Evolutionary conservation across 2,797 vertebrate genomes (phyloP).

Genomic region (Garrulus glandarius): DNA sequence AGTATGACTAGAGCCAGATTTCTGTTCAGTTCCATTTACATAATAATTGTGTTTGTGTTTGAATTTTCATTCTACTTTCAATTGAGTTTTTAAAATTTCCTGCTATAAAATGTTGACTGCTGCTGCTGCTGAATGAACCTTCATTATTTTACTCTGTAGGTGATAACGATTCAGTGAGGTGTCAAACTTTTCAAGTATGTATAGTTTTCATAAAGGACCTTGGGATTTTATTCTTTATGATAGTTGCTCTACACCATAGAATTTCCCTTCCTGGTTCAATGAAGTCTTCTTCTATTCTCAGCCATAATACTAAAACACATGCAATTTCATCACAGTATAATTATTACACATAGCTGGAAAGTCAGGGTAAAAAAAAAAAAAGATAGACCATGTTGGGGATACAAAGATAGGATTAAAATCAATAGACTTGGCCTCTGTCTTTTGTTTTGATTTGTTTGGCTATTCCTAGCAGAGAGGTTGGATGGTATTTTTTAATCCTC

Average conservation of each 20-base stretch:
- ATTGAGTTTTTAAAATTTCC: not conserved
- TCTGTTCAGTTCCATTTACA: not conserved
- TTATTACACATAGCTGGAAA: not conserved
- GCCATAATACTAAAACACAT: not conserved
- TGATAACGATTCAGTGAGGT: not conserved
- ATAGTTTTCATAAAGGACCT: not conserved
- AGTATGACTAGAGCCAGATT: not conserved
- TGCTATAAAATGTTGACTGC: not conserved
- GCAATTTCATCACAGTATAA: not conserved
- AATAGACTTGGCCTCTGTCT: not conserved
- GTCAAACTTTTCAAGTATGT: not conserved
- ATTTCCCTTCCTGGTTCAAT: not conserved
- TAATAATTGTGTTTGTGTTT: not conserved
- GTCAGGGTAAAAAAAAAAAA: not conserved
- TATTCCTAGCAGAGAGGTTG: not conserved
- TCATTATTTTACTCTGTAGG: not conserved
- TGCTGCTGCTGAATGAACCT: not conserved
- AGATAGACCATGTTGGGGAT: rapidly evolving
- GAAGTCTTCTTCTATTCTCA: not conserved
- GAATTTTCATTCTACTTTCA: not conserved
- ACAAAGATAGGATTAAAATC: not conserved
- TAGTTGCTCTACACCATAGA: not conserved
- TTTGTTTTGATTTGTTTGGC: not conserved
- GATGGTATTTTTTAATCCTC: not conserved
- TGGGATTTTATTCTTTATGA: not conserved